Base-by-base conservation (phyloP, 2,888 invertebrate species). In the Chalcis sispes region DNA sequence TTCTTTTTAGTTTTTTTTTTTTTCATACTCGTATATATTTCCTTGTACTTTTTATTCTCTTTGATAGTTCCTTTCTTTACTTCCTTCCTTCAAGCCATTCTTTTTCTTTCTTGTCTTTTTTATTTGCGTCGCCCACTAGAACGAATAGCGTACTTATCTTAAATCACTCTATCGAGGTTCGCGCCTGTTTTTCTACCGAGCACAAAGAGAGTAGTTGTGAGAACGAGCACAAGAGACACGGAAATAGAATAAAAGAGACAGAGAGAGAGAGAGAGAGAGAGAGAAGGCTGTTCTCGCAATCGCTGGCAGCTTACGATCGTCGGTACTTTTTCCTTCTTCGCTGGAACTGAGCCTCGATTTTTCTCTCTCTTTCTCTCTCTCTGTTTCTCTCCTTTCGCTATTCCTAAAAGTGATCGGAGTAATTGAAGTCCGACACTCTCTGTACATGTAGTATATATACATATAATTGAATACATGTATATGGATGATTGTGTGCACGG, bases 61-160 rank as follows among this genome's bases (percentile, higher is more conserved):
- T 36, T 59, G 58, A 62, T 40, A 42, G 46, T 46, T 46, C 46
- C 32, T 20, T 62, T 46, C 25, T 42, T 29, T 32, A 32, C 42
- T n/a, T n/a, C 32, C 40, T 72, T 72, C 71, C 76, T 71, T 80
- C 79, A 71, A 66, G 54, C 54, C n/a, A 15, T 46, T 46, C n/a
- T 46, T 72, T 67, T 48, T 70, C 71, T 36, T 70, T 66, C 54
- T 10, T 50, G 58, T 66, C 61, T 77, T 78, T 75, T 80, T 79
- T 78, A 70, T 79, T 75, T 75, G 73, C 77, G 71, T 81, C 79
- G 76, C 74, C 75, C 80, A 72, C 15, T 13, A 82, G 80, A 83
- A 82, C 80, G 80, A 81, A 82, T 82, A 78, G 78, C 74, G 81
- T 79, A 82, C 82, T 83, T 83, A 83, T 82, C 82, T 82, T 78